Base-by-base conservation (phyloP, 2,888 invertebrate genomes). In the Torymus tubicola region DNA sequence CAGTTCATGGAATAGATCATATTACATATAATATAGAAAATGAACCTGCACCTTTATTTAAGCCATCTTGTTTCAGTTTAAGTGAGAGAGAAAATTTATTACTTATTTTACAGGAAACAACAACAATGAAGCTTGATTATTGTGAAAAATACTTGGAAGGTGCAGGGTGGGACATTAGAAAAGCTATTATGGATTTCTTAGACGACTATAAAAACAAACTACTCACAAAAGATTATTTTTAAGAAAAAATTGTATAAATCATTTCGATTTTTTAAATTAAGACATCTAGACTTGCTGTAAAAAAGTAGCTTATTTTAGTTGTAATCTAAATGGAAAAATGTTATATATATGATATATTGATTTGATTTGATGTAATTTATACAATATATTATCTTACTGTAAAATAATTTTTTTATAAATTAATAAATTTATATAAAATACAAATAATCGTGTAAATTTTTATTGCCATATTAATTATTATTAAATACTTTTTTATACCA, bases 161-260 rank as follows among this genome's bases (percentile, higher is more conserved):
- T 24, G 81, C 84, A 8, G 75, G 83, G 50, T 88, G 88, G 88
- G 81, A 87, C 67, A 80, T 85, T 2, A 83, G 83, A 31, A 85
- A 82, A 74, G 87, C 87, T 10, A 79, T 87, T n/a, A 61, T 76
- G 52, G 83, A 83, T 76, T 88, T 88, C 71, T 82, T 85, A 24
- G 67, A 85, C 16, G 81, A 85, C 18, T 87, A 87, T 78, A 84
- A 83, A 80, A 82, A 81, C 60, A 69, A 64, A 14, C 64, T 67
- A 52, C 5, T 81, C 12, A 53, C 75, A 67, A 76, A 76, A 65
- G 79, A 81, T 12, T 55, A 78, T 75, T 68, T 24, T 11, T n/a
- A 69, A 68, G 8, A 24, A 11, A 72, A 16, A 11, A 50, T 12
- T 11, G n/a, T 4, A 61, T 12, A 63, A 58, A 14, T 55, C 12